phyloP scores from a whole-genome alignment of 1,140 invertebrate genomes.

The Drosophila serrata region DNA sequence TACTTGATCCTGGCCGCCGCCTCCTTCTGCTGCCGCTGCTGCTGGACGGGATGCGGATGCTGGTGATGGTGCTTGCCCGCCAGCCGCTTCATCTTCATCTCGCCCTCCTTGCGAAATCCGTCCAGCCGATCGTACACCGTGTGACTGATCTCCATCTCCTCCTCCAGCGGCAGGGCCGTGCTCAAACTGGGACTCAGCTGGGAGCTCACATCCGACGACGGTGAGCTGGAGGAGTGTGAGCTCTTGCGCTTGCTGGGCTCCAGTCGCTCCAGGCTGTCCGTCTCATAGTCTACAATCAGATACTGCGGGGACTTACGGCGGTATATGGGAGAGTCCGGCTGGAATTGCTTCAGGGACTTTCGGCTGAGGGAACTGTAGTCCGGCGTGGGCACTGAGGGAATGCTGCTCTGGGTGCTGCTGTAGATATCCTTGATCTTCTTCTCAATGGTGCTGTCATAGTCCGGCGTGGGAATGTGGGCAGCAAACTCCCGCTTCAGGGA shows the following conservation, averaged over 20 bases:
- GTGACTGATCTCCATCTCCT: conserved; percentile 92
- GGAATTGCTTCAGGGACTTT: conserved; percentile 78
- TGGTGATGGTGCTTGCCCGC: conserved; percentile 52
- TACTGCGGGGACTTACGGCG: conserved; percentile 81
- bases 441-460: conserved; percentile 84
- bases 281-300: conserved; percentile 89
- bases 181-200: conserved; percentile 90
- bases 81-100: conserved; percentile 67
- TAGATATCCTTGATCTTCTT: conserved; percentile 84
- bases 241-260: conserved; percentile 86
- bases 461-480: conserved; percentile 79
- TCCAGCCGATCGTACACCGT: conserved; percentile 87
- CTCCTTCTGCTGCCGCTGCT: conserved; percentile 74
- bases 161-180: conserved; percentile 90
- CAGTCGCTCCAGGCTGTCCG: conserved; percentile 91
- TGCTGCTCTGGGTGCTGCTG: conserved; percentile 81
- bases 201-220: conserved; percentile 88
- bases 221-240: conserved; percentile 87
- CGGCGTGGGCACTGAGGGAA: conserved; percentile 83
- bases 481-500: conserved; percentile 86
- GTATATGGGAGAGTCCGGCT: conserved; percentile 84
- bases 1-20: conserved; percentile 81
- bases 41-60: conserved; percentile 38
- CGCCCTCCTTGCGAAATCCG: conserved; percentile 81
- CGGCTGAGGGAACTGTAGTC: conserved; percentile 84